Percentiles rank a stretch among this genome's conserved stretches.
phyloP scores from a whole-genome alignment of 1,140 invertebrate species.

The Probaryconus sp. region DNA sequence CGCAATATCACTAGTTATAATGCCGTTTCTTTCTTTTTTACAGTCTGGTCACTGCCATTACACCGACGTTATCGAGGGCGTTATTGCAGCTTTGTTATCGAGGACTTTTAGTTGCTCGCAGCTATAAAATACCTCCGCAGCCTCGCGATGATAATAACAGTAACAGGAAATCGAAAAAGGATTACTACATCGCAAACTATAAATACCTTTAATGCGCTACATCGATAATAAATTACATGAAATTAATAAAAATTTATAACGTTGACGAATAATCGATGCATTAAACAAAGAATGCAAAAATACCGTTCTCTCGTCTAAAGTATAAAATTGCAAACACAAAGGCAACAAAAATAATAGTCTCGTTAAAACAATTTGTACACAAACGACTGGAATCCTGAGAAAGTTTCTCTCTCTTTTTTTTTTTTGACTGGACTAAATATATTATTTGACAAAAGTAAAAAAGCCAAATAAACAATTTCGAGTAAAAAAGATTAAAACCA shows the following conservation, averaged over 20 bases:
- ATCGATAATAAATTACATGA: background rate
- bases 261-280: no score
- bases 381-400: no score
- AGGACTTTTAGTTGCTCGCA: background rate
- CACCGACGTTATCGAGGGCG: slow-evolving; percentile 4
- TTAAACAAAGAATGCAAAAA: no score
- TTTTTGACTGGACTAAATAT: no score
- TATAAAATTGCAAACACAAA: no score
- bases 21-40: background rate
- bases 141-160: background rate
- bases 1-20: slow-evolving; percentile 15
- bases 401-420: no score
- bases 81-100: slow-evolving; percentile 19
- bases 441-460: no score
- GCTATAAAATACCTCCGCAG: slow-evolving; percentile 1
- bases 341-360: no score
- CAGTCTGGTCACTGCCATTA: slow-evolving; percentile 1
- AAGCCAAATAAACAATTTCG: no score
- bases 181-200: background rate
- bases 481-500: no score
- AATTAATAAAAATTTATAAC: background rate
- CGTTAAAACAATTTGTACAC: no score
- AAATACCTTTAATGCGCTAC: background rate
- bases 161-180: slow-evolving; percentile 3
- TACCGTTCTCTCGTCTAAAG: no score